Evolutionary conservation across 1,140 invertebrate species (phyloP).

Genomic region (Drosophila cardini): DNA sequence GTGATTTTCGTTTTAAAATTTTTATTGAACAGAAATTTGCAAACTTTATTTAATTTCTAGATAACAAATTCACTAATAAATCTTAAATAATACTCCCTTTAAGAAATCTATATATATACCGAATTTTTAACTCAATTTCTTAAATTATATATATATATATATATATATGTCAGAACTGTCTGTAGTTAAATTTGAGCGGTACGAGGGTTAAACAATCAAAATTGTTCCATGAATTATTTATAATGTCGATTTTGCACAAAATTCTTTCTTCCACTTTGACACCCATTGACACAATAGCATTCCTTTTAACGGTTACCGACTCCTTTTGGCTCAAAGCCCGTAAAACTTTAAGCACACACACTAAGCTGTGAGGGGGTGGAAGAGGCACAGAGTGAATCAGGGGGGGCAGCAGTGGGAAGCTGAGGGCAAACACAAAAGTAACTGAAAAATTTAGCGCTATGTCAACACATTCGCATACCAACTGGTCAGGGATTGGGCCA

Average conservation of each 20-base stretch:
- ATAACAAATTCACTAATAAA: no score
- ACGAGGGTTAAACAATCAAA: background rate
- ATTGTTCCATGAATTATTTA: constrained; percentile 45
- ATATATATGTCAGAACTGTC: no score
- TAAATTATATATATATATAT: no score
- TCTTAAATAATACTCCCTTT: no score
- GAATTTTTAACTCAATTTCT: no score
- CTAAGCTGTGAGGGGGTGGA: background rate
- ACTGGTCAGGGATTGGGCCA: constrained; percentile 8
- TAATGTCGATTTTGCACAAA: constrained; percentile 61
- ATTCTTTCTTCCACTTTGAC: constrained; percentile 66
- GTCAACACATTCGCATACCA: constrained; percentile 70
- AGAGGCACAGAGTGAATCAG: constrained; percentile 38
- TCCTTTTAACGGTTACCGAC: constrained; percentile 44
- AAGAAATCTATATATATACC: no score
- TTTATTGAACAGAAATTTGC: no score
- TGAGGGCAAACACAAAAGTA: constrained; percentile 64
- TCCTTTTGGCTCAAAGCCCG: constrained; percentile 49
- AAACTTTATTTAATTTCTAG: no score
- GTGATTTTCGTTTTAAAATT: no score
- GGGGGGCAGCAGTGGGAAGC: no score
- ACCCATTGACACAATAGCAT: constrained; percentile 51
- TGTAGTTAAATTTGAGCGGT: background rate
- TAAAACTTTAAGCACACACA: constrained; percentile 67
- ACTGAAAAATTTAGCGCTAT: constrained; percentile 79